Base-by-base conservation (phyloP, 2,888 invertebrate species). In the Tuta absoluta region DNA sequence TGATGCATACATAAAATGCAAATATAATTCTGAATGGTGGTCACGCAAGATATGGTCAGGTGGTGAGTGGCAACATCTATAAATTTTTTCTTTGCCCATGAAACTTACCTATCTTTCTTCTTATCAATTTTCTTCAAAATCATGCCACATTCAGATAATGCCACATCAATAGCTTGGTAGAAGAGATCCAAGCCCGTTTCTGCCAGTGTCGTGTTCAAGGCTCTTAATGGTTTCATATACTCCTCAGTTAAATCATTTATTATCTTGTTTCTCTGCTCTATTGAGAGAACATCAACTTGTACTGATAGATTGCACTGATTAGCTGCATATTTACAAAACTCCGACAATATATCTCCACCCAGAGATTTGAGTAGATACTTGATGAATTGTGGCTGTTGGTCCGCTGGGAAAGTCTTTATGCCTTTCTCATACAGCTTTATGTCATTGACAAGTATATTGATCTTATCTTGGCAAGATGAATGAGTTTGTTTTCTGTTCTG, bases 111-210 rank as follows among this genome's bases (percentile, higher is more conserved):
- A 80, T 96, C 95, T 79, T 96, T 97, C 81, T 97, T 98, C 83
- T 98, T 98, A 80, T 98, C 98, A 68, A 95, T 93, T 85, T 98
- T 98, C 77, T 95, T 96, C 68, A 97, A 86, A 71, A 96, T 95
- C 93, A 97, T 95, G 66, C 95, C 95, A 80, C 95, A 95, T 61
- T 93, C 90, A 19, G 93, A 87, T 71, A 98, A 87, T 58, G 95
- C 94, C 0, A 93, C 84, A 75, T 98, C 98, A 49, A 95, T 91
- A n/a, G 94, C 92, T 71, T 92, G 91, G 72, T 96, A 93, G 82
- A 98, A 98, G 4, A 96, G 95, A 64, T 98, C 98, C 65, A 97
- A 88, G 65, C 92, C 94, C 78, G 93, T 93, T 59, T 95, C 95
- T 68, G 92, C 88, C 11, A 97, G 77, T 7, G 95, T 92, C 78